phyloP scores from a whole-genome alignment of 2,113 vertebrate genomes.

The Illadopsis cleaveri region DNA sequence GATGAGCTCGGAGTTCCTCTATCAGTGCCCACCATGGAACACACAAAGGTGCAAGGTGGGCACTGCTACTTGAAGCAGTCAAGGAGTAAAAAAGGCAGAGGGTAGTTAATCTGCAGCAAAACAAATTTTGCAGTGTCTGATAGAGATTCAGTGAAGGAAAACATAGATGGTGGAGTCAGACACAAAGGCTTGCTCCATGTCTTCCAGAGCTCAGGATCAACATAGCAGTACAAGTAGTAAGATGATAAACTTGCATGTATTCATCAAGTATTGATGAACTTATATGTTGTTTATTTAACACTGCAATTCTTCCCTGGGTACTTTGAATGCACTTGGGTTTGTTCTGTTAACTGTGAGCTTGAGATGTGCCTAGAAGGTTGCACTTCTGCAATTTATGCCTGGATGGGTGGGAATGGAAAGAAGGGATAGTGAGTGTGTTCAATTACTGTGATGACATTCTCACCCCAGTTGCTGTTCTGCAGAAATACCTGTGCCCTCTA shows the following conservation, averaged over 20 bases:
- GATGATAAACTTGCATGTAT: rapidly evolving
- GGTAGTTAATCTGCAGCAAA: neutral
- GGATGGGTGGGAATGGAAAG: neutral
- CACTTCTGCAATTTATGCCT: rapidly evolving
- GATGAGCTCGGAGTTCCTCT: neutral
- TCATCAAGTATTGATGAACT: rapidly evolving
- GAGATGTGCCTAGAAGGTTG: neutral
- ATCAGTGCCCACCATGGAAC: neutral
- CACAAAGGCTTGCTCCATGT: rapidly evolving
- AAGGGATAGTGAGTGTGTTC: neutral
- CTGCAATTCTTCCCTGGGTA: neutral
- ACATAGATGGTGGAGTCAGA: neutral
- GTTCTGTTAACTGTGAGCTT: neutral
- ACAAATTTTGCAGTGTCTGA: neutral
- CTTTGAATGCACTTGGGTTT: neutral
- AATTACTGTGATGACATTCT: rapidly evolving
- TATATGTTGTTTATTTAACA: neutral
- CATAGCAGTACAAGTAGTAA: neutral
- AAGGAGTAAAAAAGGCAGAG: neutral
- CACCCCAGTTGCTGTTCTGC: neutral
- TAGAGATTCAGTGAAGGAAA: neutral
- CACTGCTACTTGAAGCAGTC: neutral
- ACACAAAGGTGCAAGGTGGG: neutral
- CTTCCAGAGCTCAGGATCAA: neutral
- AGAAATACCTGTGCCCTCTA: neutral